Evolutionary conservation across 2,797 vertebrate species (phyloP).

Genomic region (Myotis planiceps): DNA sequence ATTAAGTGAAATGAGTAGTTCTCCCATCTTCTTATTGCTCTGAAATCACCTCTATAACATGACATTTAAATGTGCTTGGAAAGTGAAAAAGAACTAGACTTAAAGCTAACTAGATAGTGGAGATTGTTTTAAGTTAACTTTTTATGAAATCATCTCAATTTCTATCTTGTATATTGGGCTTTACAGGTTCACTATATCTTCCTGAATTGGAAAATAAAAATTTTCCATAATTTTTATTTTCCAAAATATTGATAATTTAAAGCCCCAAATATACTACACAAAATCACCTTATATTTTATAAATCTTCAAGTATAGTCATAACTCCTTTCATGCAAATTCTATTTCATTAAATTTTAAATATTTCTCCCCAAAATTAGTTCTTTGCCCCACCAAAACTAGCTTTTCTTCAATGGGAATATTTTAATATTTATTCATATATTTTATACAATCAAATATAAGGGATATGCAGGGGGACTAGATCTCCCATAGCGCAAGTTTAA

Average conservation of each 20-base stretch:
- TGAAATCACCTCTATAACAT: neutral
- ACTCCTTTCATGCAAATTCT: neutral
- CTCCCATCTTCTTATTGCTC: neutral
- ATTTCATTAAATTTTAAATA: neutral
- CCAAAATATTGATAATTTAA: neutral
- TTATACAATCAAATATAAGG: neutral
- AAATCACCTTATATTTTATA: neutral
- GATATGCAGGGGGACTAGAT: neutral
- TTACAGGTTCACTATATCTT: neutral
- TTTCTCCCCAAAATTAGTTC: neutral
- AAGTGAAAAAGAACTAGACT: neutral
- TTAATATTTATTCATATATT: neutral
- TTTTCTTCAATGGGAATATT: neutral
- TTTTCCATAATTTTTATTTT: slow-evolving; percentile 15
- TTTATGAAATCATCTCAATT: slow-evolving; percentile 17
- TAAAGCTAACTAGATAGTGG: neutral
- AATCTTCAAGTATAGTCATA: neutral
- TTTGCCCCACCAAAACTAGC: neutral
- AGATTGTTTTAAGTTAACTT: neutral
- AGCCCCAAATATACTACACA: neutral
- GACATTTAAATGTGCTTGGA: neutral
- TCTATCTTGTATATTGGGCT: neutral
- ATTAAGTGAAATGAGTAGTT: neutral
- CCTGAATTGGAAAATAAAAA: neutral
- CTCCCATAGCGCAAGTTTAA: neutral